Conservation (phyloP, 2,888 invertebrate species). For the Criorhina ranunculi region DNA sequence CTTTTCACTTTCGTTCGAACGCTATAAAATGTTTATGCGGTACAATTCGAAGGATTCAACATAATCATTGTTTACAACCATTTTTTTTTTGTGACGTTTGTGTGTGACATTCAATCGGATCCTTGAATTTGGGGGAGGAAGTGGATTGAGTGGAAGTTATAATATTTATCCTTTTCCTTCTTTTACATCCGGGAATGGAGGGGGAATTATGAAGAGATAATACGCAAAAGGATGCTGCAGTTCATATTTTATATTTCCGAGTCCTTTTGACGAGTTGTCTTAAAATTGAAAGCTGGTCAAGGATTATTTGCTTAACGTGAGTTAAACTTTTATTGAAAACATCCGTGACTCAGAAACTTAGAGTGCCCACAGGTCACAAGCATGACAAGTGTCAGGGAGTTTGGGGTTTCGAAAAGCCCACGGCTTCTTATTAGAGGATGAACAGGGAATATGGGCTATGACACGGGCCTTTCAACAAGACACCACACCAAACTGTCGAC, state of each 20-base stretch:
- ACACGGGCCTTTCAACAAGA: no score
- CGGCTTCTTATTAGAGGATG: no score
- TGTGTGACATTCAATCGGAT: slow-evolving; percentile 39
- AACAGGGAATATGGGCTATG: no score
- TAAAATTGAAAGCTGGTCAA: no score
- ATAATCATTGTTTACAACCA: slow-evolving; percentile 60
- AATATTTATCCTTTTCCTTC: slow-evolving; percentile 9
- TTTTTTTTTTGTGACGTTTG: slow-evolving; percentile 14
- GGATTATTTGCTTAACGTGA: no score
- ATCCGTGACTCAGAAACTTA: no score
- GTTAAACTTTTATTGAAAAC: no score
- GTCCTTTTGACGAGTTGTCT: not conserved
- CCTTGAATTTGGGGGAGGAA: slow-evolving; percentile 9
- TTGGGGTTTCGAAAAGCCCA: no score
- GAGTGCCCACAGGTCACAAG: no score
- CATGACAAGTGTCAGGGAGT: no score
- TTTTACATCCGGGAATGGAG: not conserved
- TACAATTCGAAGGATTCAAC: slow-evolving; percentile 47
- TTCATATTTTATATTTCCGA: slow-evolving; percentile 2
- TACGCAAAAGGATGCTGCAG: not conserved
- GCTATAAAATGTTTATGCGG: slow-evolving; percentile 39
- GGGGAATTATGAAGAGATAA: slow-evolving; percentile 13
- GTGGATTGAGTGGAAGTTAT: slow-evolving; percentile 53
- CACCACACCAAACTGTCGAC: no score
- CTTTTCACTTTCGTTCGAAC: slow-evolving; percentile 20